These are phyloP conservation scores for Arbacia lixula DNA, from an alignment of 53 echinoderm and acorn worm genomes.

Conservation along the genomic window DNA sequence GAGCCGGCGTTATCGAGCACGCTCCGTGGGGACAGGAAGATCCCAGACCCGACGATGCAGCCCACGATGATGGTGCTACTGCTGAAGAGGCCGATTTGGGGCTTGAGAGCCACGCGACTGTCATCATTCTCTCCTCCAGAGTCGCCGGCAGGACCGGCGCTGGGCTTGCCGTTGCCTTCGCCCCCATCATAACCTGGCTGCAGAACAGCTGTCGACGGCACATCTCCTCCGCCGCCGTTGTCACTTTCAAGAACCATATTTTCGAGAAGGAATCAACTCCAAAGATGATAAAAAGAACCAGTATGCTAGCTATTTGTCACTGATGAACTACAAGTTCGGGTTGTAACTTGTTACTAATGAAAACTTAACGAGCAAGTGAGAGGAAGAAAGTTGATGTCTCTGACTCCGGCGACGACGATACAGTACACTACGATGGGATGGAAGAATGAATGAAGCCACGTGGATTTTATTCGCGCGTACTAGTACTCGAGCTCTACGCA, in stretches of 20 bases:
- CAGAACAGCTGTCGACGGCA: not conserved
- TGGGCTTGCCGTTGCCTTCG: not conserved
- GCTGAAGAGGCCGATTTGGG: constrained; percentile 86
- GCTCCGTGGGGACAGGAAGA: constrained; percentile 92
- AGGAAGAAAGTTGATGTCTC: too few relatives aligned
- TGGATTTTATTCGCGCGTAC: too few relatives aligned
- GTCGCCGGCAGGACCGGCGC: constrained; percentile 12
- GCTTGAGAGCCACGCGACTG: constrained; percentile 60
- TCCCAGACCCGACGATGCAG: constrained; percentile 95
- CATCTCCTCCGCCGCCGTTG: constrained; percentile 8
- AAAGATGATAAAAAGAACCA: too few relatives aligned
- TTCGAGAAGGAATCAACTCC: too few relatives aligned
- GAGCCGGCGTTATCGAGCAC: constrained; percentile 76
- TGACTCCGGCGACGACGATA: too few relatives aligned
- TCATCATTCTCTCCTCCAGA: constrained; percentile 1
- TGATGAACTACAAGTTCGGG: too few relatives aligned
- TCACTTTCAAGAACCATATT: constrained; percentile 35
- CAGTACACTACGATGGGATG: too few relatives aligned
- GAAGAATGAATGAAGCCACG: too few relatives aligned
- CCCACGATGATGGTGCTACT: constrained; percentile 84
- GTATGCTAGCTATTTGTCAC: too few relatives aligned
- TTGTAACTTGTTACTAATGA: too few relatives aligned
- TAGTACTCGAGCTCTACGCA: too few relatives aligned
- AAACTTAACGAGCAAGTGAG: too few relatives aligned
- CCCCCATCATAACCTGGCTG: not conserved